Evolutionary conservation across 2,797 vertebrate species (phyloP), one percentile per base, ranked within the genome.

Genomic region (Etheostoma nigrum): DNA sequence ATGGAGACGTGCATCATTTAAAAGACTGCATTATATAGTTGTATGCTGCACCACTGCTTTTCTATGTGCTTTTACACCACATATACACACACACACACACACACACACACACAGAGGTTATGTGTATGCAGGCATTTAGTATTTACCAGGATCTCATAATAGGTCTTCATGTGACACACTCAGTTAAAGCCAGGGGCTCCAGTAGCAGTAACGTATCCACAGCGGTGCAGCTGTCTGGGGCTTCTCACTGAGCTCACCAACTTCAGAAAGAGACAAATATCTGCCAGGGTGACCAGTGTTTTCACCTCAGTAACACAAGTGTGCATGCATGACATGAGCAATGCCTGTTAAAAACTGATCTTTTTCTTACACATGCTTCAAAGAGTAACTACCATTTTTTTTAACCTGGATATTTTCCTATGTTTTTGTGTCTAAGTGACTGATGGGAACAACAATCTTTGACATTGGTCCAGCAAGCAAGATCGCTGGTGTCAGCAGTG

Each of bases 171-270:
- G 54, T 81, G 68, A 84, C 75, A 65, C 47, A 18, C 19, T n/a
- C 59, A 12, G 52, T 53, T 62, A 40, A 83, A 74, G 67, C 72
- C 74, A 76, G 62, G 33, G 62, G 55, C 74, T 72, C 52, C 53
- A 62, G 77, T 21, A 63, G 81, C 71, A 77, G 21, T 52, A 47
- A 48, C 47, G 54, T 58, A 45, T 49, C 45, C 27, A 65, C 79
- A 73, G 76, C 8, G 7, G 42, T 57, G 82, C 84, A 89, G 74
- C 87, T 90, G 89, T 89, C 63, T 48, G 60, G 61, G 51, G 72
- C 54, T 88, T 81, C 85, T 87, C 81, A 74, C 45, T 59, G 67
- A 79, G 65, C n/a, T 44, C 14, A 8, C 36, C 0, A 2, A 48
- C 68, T 74, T 36, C 76, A 86, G 74, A 79, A 76, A 82, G 18